Conservation (phyloP, 2,888 invertebrate genomes). For the Papilio protenor region DNA sequence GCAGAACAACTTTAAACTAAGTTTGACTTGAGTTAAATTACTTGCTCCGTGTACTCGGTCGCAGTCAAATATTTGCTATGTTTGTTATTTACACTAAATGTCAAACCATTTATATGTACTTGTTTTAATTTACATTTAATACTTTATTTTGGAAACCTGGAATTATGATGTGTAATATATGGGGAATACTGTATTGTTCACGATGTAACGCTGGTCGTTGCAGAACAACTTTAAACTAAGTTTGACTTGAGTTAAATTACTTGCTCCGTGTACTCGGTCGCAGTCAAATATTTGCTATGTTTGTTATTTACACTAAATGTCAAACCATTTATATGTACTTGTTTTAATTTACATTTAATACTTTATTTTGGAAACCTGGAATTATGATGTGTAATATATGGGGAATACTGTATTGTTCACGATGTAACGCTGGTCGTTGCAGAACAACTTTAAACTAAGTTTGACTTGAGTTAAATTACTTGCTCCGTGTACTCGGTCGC, state of each 20-base stretch:
- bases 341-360: neutral
- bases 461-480: conserved; percentile 35
- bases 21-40: conserved; percentile 36
- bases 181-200: conserved; percentile 16
- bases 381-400: neutral
- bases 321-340: neutral
- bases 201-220: conserved; percentile 9
- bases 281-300: conserved; percentile 24
- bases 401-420: conserved; percentile 17
- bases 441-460: conserved; percentile 32
- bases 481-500: conserved; percentile 22
- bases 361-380: neutral
- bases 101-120: neutral
- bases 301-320: conserved; percentile 10
- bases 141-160: neutral
- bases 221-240: conserved; percentile 31
- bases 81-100: conserved; percentile 15
- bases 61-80: conserved; percentile 21
- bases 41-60: conserved; percentile 24
- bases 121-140: neutral
- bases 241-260: conserved; percentile 36
- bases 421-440: conserved; percentile 7
- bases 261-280: conserved; percentile 21
- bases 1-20: conserved; percentile 29
- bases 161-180: conserved; percentile 13